These are phyloP conservation scores for Arvicanthis niloticus DNA, from an alignment of 2,113 vertebrate species.

Conservation along the genomic window DNA sequence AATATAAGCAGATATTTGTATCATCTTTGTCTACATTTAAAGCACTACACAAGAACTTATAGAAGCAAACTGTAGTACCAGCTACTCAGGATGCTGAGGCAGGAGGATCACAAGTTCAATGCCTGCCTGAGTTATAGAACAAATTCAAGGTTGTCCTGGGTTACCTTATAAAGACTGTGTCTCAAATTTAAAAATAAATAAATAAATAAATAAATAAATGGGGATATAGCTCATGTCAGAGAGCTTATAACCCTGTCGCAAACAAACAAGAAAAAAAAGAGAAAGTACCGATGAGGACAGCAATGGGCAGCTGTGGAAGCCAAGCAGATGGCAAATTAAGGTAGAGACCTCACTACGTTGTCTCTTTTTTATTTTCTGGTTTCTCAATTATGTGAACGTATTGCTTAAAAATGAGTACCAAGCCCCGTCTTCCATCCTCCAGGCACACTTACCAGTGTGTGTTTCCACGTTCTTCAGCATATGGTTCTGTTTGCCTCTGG, in stretches of 20 bases:
- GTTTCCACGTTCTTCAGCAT: constrained; percentile 96
- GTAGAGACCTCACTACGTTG: background rate
- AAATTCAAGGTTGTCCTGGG: background rate
- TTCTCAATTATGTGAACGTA: constrained; percentile 20
- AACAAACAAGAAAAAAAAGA: background rate
- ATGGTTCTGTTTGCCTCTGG: constrained; percentile 89
- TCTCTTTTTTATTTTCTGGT: constrained; percentile 21
- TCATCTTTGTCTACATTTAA: background rate
- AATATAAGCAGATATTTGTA: background rate
- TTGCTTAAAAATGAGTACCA: background rate
- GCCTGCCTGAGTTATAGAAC: background rate
- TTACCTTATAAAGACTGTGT: background rate
- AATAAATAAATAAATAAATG: background rate
- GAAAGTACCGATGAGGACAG: background rate
- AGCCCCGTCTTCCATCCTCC: background rate
- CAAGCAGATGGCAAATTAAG: background rate
- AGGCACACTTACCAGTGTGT: constrained; percentile 92
- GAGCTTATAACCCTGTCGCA: background rate
- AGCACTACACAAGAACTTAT: background rate
- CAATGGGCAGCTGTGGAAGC: background rate
- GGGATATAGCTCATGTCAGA: background rate
- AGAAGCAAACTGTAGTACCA: background rate
- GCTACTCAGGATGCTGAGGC: background rate
- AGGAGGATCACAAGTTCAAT: background rate
- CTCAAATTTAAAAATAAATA: background rate